These are phyloP conservation scores for Coracias cyanogaster DNA, from an alignment of 2,797 vertebrate genomes.

Conservation along the genomic window DNA sequence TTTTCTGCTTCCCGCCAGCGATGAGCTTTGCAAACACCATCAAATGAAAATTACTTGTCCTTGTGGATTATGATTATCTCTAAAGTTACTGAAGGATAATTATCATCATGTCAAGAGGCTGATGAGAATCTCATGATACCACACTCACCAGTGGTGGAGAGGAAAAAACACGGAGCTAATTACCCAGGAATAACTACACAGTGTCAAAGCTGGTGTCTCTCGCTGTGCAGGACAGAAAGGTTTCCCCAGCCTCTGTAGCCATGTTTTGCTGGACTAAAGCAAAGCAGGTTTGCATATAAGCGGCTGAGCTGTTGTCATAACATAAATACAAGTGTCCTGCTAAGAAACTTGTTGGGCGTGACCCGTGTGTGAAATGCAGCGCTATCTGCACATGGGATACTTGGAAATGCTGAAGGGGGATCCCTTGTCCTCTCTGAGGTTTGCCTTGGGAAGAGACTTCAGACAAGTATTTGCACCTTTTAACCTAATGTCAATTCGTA, in stretches of 20 bases:
- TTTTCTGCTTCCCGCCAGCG: not conserved
- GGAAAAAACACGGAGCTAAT: constrained; percentile 7
- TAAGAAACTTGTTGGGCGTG: not conserved
- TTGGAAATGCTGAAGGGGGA: not conserved
- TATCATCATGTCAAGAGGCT: constrained; percentile 40
- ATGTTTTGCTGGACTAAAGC: not conserved
- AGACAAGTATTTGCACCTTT: not conserved
- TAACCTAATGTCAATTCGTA: not conserved
- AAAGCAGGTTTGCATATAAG: not conserved
- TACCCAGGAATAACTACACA: not conserved
- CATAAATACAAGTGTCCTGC: not conserved
- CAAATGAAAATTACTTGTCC: not conserved
- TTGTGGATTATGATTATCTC: constrained; percentile 17
- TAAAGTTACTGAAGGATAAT: constrained; percentile 50
- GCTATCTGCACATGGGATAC: not conserved
- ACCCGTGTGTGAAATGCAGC: not conserved
- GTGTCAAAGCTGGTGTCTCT: not conserved
- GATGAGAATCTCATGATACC: not conserved
- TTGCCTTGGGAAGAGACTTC: not conserved
- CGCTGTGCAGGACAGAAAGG: not conserved
- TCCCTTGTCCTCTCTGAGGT: not conserved
- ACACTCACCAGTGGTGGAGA: not conserved
- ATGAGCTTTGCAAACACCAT: not conserved
- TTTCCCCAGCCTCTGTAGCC: not conserved
- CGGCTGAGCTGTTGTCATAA: not conserved